Base-by-base conservation (phyloP, 2,888 invertebrate genomes). In the Shargacucullia verbasci region DNA sequence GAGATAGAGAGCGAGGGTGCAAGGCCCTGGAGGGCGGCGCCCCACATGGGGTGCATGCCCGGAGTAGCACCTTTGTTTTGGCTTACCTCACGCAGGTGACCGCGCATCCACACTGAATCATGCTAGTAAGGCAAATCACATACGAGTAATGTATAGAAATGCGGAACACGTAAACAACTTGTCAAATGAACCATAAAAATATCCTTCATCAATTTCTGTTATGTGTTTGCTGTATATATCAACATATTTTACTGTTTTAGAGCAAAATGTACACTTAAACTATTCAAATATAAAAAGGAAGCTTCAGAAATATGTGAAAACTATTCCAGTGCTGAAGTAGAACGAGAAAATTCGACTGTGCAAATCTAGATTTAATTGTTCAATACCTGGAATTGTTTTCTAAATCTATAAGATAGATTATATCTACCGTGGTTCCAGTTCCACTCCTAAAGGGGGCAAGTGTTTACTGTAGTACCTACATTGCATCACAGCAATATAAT, bases 51-150 rank as follows among this genome's bases (percentile, higher is more conserved):
- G 88, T 89, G 78, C 82, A 82, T 87, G 89, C 77, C 88, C 89
- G 80, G 73, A 64, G 81, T 81, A 87, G 85, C 82, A 85, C 82
- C 84, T 87, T 90, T 91, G 89, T 91, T 83, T 83, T 63, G 58
- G 58, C 57, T 79, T 72, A 59, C 62, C 68, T 71, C 69, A 71
- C 58, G 58, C 60, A 64, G 66, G 73, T 76, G 66, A 66, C 73
- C 66, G 69, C 59, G 61, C 56, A 54, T 64, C 68, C 77, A 59
- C 66, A 69, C 72, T 81, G 79, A 82, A 83, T 80, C 78, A 80
- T 84, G 84, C 81, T 80, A 87, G 82, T 85, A 83, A 83, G 81
- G 57, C 80, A 80, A 72, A 63, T 31, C 52, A 37, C 15, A 54
- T 53, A n/a, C n/a, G n/a, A n/a, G n/a, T n/a, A 70, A 65, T 35